Percentiles rank a stretch among this genome's conserved stretches.
phyloP scores from a whole-genome alignment of 2,888 invertebrate species.

The Drosophila setosimentum region DNA sequence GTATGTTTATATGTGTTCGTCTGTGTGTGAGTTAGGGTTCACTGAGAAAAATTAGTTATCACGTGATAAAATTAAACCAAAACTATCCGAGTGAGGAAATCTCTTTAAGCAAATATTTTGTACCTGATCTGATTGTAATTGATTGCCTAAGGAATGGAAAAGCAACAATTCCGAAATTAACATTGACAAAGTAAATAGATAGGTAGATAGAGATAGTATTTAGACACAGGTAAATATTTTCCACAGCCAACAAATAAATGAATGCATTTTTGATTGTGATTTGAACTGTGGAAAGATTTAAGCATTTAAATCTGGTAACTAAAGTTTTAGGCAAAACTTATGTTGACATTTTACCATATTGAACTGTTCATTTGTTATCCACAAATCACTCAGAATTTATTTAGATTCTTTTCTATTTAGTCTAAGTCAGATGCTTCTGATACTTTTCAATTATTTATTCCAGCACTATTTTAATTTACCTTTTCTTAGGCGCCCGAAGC shows the following conservation, averaged over 20 bases:
- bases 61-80: slow-evolving; percentile 16
- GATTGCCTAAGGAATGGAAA: not conserved
- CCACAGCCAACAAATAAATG: not conserved
- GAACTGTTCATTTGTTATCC: not conserved
- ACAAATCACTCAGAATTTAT: not conserved
- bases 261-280: not conserved
- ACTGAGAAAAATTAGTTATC: slow-evolving; percentile 8
- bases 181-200: not conserved
- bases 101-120: not conserved
- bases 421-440: not conserved
- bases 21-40: slow-evolving; percentile 7
- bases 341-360: not conserved
- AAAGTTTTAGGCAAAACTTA: not conserved
- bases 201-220: not conserved
- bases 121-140: slow-evolving; percentile 4
- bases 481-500: accelerated
- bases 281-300: not conserved
- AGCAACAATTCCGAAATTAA: not conserved
- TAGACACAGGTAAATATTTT: not conserved
- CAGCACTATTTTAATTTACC: not conserved
- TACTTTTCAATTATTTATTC: not conserved
- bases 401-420: not conserved
- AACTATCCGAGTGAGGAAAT: not conserved
- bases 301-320: not conserved
- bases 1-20: too few species aligned